Evolutionary conservation across 2,113 vertebrate species (phyloP).

Genomic region (Willisornis vidua): DNA sequence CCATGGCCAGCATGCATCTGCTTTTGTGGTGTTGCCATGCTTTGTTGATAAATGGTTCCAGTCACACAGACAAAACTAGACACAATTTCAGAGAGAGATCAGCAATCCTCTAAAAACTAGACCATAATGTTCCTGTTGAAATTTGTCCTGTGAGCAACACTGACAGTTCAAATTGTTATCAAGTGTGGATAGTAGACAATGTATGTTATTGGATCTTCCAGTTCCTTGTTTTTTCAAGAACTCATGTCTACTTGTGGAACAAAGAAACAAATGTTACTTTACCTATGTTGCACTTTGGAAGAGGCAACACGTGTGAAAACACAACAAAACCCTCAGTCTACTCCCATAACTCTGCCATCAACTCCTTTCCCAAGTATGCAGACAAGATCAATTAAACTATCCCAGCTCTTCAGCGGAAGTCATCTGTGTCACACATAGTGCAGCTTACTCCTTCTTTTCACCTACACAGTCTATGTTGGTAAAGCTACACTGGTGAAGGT

Average conservation of each 20-base stretch:
- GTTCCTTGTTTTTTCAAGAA: background rate
- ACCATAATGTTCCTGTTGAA: background rate
- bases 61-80: background rate
- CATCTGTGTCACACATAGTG: background rate
- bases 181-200: background rate
- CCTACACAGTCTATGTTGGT: background rate
- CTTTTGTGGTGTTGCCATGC: background rate
- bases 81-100: background rate
- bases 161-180: background rate
- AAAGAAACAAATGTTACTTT: background rate
- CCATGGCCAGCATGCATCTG: background rate
- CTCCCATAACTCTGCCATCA: accelerated
- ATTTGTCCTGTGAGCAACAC: background rate
- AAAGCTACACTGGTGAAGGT: background rate
- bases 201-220: background rate
- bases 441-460: background rate
- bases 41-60: background rate
- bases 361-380: background rate
- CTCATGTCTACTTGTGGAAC: background rate
- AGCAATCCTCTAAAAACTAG: background rate
- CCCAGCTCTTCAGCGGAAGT: background rate
- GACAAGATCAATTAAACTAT: background rate
- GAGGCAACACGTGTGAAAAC: background rate
- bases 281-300: background rate
- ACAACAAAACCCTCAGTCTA: background rate